These are phyloP conservation scores for Oreochromis tanganicae DNA, from an alignment of 2,113 vertebrate species.

Conservation along the genomic window DNA sequence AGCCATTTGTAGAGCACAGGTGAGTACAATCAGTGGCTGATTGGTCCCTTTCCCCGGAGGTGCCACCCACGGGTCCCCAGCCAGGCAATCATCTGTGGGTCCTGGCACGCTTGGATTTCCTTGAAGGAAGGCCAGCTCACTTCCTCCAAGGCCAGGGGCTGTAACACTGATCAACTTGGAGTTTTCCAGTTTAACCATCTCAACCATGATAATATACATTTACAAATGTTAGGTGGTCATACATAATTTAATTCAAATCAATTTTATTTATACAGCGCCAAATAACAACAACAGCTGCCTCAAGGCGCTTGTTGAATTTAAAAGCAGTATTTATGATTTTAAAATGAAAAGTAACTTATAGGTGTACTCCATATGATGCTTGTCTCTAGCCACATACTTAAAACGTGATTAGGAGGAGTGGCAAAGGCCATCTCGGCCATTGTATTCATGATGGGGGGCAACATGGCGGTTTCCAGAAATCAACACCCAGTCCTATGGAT, in stretches of 20 bases:
- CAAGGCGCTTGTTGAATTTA: neutral
- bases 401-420: neutral
- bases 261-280: neutral
- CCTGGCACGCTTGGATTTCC: neutral
- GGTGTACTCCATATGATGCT: neutral
- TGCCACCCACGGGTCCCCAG: neutral
- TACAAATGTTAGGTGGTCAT: neutral
- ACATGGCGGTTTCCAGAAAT: neutral
- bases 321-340: neutral
- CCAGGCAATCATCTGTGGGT: neutral
- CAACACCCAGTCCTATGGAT: neutral
- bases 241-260: neutral
- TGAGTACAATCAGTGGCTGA: accelerated
- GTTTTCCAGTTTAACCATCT: neutral
- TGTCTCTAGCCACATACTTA: neutral
- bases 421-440: neutral
- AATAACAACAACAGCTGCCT: too few species aligned
- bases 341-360: neutral
- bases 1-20: neutral
- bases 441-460: neutral
- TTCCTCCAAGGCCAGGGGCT: neutral
- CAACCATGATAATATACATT: neutral
- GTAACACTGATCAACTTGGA: neutral
- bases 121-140: neutral
- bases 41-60: neutral